Base-by-base conservation (phyloP, 1,140 invertebrate genomes). In the Mactra quadrangularis region DNA sequence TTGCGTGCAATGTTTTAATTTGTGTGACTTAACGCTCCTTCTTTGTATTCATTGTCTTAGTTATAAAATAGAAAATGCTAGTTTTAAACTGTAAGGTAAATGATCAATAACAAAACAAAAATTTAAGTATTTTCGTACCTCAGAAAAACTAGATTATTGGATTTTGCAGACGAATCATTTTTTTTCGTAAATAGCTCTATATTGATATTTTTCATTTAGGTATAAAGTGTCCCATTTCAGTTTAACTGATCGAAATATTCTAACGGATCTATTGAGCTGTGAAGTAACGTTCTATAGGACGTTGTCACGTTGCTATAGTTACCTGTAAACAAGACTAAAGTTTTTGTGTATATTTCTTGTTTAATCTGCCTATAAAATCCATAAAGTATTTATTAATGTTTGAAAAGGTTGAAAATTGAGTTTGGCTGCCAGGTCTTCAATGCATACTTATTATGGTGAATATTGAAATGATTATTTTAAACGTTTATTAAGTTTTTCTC, bases 231-330 rank as follows among this genome's bases (percentile, higher is more conserved):
- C 27, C 29, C 57, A 75, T 59, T 29, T 38, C 22, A n/a, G 22
- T 50, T 50, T n/a, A 17, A 25, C 47, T 52, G 35, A 68, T 78
- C 47, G 52, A 68, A 57, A 53, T 7, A 38, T 68, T 78, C 60
- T 68, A 38, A 52, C 47, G 33, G 47, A 57, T 27, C 31, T 57
- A 55, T 64, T 68, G 27, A 57, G 68, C 76, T 78, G 60, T 78
- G 31, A 66, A 78, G 64, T 68, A 57, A 38, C 31, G 27, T 31
- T 66, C 60, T 57, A 41, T 68, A 22, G 60, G 31, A 33, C 11
- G 76, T 78, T 78, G 27, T 62, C 57, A 33, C 11, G 76, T 78
- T 78, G 27, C 76, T 68, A 78, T 78, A 31, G 62, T 35, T 68
- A 66, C 45, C n/a, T 11, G 52, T 78, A 78, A 78, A 78, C 76